Evolutionary conservation across 2,888 invertebrate genomes (phyloP).

Genomic region (Mechanitis messenoides): DNA sequence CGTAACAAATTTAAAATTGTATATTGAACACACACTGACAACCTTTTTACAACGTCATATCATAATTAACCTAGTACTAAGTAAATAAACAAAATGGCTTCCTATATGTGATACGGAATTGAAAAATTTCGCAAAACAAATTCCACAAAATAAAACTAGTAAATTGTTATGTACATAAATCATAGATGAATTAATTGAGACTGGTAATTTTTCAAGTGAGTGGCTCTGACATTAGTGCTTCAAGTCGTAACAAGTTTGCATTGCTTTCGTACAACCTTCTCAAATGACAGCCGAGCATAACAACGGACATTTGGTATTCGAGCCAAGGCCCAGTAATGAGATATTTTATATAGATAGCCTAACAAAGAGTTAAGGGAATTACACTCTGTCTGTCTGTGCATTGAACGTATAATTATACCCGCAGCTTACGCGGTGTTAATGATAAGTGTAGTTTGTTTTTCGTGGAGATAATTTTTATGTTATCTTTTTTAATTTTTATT

Average conservation of each 20-base stretch:
- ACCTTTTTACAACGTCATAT: too few species aligned
- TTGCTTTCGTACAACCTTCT: constrained; percentile 72
- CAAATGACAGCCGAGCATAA: constrained; percentile 70
- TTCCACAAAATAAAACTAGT: too few species aligned
- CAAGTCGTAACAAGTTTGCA: constrained; percentile 63
- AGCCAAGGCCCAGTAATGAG: constrained; percentile 74
- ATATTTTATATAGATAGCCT: constrained; percentile 66
- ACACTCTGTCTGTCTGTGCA: constrained; percentile 33
- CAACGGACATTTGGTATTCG: constrained; percentile 71
- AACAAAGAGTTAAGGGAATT: constrained; percentile 61
- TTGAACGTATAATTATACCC: neutral
- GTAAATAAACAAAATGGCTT: too few species aligned
- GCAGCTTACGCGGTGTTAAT: too few species aligned
- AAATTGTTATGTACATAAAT: constrained; percentile 32
- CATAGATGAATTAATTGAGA: constrained; percentile 34
- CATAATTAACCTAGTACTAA: too few species aligned
- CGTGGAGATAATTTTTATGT: too few species aligned
- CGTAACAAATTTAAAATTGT: too few species aligned
- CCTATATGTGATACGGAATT: too few species aligned
- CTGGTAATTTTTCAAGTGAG: constrained; percentile 43
- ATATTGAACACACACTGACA: too few species aligned
- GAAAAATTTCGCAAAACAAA: too few species aligned
- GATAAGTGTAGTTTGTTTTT: too few species aligned
- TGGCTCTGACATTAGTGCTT: constrained; percentile 43
- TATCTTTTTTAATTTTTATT: too few species aligned